Evolutionary conservation across 2,113 vertebrate species (phyloP).

Genomic region (Tympanuchus pallidicinctus): DNA sequence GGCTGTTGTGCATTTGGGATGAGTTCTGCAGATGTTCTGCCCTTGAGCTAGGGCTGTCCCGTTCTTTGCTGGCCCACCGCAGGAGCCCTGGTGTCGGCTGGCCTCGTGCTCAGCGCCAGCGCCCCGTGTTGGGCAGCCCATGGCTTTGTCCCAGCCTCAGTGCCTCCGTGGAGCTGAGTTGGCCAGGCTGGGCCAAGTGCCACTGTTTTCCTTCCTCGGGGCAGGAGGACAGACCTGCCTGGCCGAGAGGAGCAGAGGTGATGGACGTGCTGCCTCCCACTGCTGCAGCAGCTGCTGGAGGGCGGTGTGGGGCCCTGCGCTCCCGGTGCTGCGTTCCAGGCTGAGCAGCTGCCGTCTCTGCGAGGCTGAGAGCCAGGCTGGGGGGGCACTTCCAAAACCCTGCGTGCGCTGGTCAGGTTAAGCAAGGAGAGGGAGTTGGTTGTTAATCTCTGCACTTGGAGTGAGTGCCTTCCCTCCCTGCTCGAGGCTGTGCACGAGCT

Average conservation of each 20-base stretch:
- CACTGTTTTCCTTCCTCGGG: not conserved
- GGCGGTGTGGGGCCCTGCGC: not conserved
- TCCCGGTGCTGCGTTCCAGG: not conserved
- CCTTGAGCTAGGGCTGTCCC: not conserved
- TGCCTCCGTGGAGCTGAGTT: not conserved
- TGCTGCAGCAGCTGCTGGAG: not conserved
- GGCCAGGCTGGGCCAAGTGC: not conserved
- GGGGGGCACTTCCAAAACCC: not conserved
- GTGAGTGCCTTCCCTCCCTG: not conserved
- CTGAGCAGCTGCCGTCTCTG: not conserved
- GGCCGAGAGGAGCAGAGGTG: not conserved
- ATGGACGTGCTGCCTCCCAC: accelerated
- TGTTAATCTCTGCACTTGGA: not conserved
- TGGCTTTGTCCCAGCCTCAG: not conserved
- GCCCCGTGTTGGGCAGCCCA: accelerated
- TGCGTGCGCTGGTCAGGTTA: accelerated
- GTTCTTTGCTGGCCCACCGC: not conserved
- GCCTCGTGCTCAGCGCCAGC: not conserved
- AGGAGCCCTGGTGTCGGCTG: not conserved
- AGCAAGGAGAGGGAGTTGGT: not conserved
- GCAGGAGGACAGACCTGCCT: not conserved
- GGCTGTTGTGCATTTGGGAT: not conserved
- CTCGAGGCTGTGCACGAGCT: not conserved
- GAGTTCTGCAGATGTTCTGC: not conserved
- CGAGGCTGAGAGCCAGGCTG: not conserved